Evolutionary conservation across 2,797 vertebrate genomes (phyloP).

Genomic region (Carduelis carduelis): DNA sequence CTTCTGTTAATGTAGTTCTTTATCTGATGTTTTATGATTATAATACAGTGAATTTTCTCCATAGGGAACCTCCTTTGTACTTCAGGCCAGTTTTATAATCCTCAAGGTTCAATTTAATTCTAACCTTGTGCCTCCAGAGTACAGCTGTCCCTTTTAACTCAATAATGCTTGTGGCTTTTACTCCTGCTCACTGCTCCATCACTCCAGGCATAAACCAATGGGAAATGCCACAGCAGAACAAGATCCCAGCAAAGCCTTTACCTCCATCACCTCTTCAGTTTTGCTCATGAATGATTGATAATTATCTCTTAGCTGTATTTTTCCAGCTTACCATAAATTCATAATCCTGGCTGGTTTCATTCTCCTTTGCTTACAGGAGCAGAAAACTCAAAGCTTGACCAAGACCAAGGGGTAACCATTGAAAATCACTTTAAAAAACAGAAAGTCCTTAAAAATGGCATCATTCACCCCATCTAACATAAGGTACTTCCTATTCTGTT

Average conservation of each 20-base stretch:
- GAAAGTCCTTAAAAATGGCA: not conserved
- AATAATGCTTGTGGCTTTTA: not conserved
- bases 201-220: not conserved
- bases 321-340: not conserved
- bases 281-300: not conserved
- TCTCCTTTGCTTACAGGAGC: not conserved
- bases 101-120: not conserved
- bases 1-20: not conserved
- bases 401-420: not conserved
- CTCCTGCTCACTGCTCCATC: not conserved
- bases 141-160: not conserved
- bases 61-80: accelerated
- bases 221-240: not conserved
- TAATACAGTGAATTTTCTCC: not conserved
- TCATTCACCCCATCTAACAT: not conserved
- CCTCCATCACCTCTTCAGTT: not conserved
- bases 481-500: not conserved
- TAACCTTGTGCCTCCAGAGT: not conserved
- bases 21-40: not conserved
- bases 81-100: not conserved
- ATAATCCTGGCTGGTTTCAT: not conserved
- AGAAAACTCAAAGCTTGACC: not conserved
- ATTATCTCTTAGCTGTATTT: not conserved
- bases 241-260: not conserved
- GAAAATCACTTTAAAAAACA: not conserved